Conservation (phyloP, 2,797 vertebrate genomes). For the Scarus forsteni region DNA sequence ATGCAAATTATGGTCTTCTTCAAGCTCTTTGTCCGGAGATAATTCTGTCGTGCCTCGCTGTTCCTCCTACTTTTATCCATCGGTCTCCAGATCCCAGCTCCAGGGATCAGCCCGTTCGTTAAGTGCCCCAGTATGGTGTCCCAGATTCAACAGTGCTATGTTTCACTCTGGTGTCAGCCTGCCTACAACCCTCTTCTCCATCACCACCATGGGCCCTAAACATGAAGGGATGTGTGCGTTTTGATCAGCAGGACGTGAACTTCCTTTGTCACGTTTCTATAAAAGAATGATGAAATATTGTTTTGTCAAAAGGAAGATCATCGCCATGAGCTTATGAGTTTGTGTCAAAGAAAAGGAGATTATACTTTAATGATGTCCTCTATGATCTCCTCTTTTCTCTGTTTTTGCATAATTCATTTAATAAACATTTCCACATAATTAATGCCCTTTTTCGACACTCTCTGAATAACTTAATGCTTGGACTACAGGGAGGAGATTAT, state of each 20-base stretch:
- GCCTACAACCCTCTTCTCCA: conserved; percentile 24
- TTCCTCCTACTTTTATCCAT: conserved; percentile 65
- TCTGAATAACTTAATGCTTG: background rate
- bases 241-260: background rate
- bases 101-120: conserved; percentile 64
- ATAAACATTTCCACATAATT: background rate
- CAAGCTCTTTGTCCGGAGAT: conserved; percentile 59
- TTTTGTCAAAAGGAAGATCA: background rate
- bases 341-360: conserved; percentile 3
- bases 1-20: conserved; percentile 59
- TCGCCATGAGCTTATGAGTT: background rate
- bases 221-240: conserved; percentile 29
- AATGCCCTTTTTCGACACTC: background rate
- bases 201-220: conserved; percentile 8
- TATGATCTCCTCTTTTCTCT: background rate
- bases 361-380: background rate
- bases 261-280: conserved; percentile 9
- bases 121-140: conserved; percentile 76
- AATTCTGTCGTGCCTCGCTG: conserved; percentile 47
- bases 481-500: background rate
- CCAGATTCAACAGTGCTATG: conserved; percentile 72
- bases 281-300: background rate
- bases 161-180: conserved; percentile 66
- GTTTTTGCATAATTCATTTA: background rate
- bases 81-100: conserved; percentile 72